Evolutionary conservation across 2,888 invertebrate species (phyloP).

Genomic region (Tenodera sinensis): DNA sequence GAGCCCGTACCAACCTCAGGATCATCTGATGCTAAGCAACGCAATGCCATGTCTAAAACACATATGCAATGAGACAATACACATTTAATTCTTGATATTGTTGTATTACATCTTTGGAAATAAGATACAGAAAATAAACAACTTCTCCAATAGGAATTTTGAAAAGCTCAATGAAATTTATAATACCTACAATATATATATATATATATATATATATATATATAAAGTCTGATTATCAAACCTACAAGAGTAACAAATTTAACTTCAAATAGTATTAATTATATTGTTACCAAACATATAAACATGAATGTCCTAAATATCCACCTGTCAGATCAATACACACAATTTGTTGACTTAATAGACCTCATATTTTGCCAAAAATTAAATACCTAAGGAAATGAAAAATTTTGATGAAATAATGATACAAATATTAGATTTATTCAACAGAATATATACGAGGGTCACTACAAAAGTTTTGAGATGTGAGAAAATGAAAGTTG

Average conservation of each 20-base stretch:
- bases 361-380: not conserved
- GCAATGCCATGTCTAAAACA: not conserved
- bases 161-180: too few relatives aligned
- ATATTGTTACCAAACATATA: too few relatives aligned
- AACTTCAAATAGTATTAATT: too few relatives aligned
- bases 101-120: not conserved
- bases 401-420: too few relatives aligned
- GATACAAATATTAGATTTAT: too few relatives aligned
- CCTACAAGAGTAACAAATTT: too few relatives aligned
- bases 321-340: not conserved
- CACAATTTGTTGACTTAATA: not conserved
- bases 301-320: not conserved
- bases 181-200: too few relatives aligned
- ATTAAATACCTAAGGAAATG: not conserved
- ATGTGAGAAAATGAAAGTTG: too few relatives aligned
- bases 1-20: slow-evolving; percentile 41
- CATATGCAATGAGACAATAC: not conserved
- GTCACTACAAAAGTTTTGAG: too few relatives aligned
- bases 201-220: too few relatives aligned
- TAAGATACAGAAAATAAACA: not conserved
- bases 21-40: slow-evolving; percentile 56
- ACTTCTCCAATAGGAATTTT: not conserved
- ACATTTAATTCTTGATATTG: not conserved
- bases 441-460: too few relatives aligned
- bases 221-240: too few relatives aligned